Evolutionary conservation across 2,888 invertebrate genomes (phyloP).

Genomic region (Hofmannophila pseudospretella): DNA sequence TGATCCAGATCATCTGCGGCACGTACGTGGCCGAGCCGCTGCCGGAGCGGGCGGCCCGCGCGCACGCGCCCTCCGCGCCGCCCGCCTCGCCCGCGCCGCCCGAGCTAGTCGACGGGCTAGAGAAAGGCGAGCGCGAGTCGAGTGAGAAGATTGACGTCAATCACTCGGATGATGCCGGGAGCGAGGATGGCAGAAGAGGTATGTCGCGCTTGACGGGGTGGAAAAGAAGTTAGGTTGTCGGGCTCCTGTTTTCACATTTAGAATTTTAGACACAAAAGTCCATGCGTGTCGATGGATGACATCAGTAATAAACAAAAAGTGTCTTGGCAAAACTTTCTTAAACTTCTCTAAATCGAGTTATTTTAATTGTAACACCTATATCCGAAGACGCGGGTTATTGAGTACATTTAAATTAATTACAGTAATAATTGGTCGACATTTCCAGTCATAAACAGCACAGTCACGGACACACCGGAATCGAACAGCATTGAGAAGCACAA

Average conservation of each 20-base stretch:
- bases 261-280: too few relatives aligned
- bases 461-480: neutral
- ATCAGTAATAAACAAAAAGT: too few relatives aligned
- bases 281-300: too few relatives aligned
- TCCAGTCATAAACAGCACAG: neutral
- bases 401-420: neutral
- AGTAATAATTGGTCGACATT: neutral
- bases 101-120: neutral
- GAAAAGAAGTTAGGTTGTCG: too few relatives aligned
- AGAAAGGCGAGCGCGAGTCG: constrained; percentile 20
- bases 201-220: too few relatives aligned
- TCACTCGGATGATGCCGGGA: constrained; percentile 19
- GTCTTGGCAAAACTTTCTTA: too few relatives aligned
- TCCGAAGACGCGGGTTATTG: too few relatives aligned
- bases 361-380: too few relatives aligned
- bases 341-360: too few relatives aligned
- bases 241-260: too few relatives aligned
- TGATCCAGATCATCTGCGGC: constrained; percentile 80
- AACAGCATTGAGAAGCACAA: constrained; percentile 2
- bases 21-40: constrained; percentile 49
- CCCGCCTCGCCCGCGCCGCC: neutral
- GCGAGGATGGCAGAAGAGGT: constrained; percentile 6
- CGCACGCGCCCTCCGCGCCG: constrained; percentile 2
- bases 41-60: constrained; percentile 2
- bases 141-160: constrained; percentile 36